Evolutionary conservation across 2,113 vertebrate genomes (phyloP).

Genomic region (Marmota flaviventris): DNA sequence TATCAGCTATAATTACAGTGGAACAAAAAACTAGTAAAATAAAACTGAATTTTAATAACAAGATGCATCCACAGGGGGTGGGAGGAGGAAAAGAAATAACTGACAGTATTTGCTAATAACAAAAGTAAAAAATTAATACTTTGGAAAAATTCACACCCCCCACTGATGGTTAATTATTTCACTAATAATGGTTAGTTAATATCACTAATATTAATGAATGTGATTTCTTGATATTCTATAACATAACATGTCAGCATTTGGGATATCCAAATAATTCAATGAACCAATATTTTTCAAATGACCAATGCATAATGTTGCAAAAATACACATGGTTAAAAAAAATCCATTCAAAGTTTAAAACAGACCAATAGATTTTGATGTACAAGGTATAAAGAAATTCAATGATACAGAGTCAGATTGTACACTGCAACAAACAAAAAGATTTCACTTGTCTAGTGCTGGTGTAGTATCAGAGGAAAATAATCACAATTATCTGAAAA

Average conservation of each 20-base stretch:
- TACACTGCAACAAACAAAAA: background rate
- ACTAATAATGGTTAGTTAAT: no score
- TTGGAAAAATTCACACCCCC: background rate
- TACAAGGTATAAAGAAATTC: constrained; percentile 12
- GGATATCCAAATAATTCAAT: background rate
- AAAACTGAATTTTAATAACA: constrained; percentile 49
- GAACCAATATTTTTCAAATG: constrained; percentile 2
- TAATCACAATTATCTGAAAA: background rate
- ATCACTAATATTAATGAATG: background rate
- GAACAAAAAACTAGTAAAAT: constrained; percentile 56
- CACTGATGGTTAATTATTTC: background rate
- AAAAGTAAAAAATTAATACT: constrained; percentile 34
- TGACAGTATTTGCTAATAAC: background rate
- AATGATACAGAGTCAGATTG: background rate
- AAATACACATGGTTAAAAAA: constrained; percentile 21
- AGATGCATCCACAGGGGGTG: background rate
- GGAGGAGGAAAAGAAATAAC: background rate
- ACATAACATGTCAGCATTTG: background rate
- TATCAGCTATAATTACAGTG: constrained; percentile 43
- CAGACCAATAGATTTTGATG: constrained; percentile 28
- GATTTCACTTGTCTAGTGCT: constrained; percentile 12
- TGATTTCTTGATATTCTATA: background rate
- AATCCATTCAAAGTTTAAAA: constrained; percentile 12
- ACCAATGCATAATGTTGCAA: background rate
- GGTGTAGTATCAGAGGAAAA: background rate